phyloP scores from a whole-genome alignment of 2,113 vertebrate genomes.

The Acrocephalus arundinaceus region DNA sequence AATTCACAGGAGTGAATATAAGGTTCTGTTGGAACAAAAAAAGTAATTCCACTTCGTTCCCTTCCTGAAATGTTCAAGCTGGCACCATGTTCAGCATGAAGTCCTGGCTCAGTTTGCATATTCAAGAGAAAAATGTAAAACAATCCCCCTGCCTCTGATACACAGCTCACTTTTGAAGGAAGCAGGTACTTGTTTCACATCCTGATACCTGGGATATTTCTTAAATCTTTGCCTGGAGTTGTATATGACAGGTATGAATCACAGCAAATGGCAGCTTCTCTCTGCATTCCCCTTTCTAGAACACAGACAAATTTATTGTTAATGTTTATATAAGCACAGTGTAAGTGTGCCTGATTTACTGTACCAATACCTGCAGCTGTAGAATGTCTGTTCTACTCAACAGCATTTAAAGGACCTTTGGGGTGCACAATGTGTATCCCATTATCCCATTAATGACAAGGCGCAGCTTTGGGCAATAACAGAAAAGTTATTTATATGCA shows the following conservation, averaged over 20 bases:
- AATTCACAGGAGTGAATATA: background rate
- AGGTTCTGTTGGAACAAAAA: background rate
- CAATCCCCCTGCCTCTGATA: background rate
- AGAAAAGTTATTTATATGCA: conserved; percentile 62
- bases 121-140: background rate
- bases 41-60: background rate
- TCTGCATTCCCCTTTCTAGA: background rate
- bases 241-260: background rate
- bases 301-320: background rate
- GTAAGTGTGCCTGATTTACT: conserved; percentile 12
- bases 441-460: conserved; percentile 53
- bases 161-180: background rate
- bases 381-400: conserved; percentile 40
- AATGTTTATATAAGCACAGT: background rate
- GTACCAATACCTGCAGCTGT: background rate
- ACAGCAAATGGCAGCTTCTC: background rate
- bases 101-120: background rate
- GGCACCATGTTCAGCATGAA: background rate
- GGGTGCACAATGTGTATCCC: conserved; percentile 21
- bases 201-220: background rate
- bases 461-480: background rate
- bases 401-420: conserved; percentile 54
- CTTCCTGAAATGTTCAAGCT: background rate
- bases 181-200: background rate
- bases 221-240: background rate